Evolutionary conservation across 2,888 invertebrate species (phyloP), one percentile per base, ranked within the genome.

Genomic region (Boloria selene): DNA sequence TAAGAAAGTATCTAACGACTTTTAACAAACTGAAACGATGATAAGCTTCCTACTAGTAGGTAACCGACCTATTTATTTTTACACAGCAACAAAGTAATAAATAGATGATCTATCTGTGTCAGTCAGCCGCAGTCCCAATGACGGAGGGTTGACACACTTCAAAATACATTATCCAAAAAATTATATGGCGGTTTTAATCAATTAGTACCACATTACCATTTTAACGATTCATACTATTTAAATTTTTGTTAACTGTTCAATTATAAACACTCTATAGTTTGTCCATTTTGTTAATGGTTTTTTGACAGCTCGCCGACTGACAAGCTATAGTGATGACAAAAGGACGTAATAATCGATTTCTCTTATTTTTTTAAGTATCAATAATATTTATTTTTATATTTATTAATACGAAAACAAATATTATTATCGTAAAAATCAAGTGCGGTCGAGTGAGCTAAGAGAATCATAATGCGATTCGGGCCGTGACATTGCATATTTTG

Each of bases 31-130:
- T n/a, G n/a, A n/a, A n/a, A 13, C 5, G 22, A 56, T 45, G 22
- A 56, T 45, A 45, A 56, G 45, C n/a, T 56, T 56, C 7, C 31
- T 10, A 2, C 31, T 45, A 13, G 45, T 16, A n/a, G n/a, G n/a
- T n/a, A n/a, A n/a, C n/a, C n/a, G n/a, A n/a, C n/a, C n/a, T n/a
- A 45, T 5, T 3, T 45, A 56, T 26, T 56, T 56, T 56, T 45
- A 38, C 22, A 45, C 13, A 13, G 26, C 45, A 45, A 26, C 7
- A 56, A 56, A 56, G 56, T 56, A 26, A 56, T 56, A 56, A 56
- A 56, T 56, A 56, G 56, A 56, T 56, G 56, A 45, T 56, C 44
- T 56, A 56, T 56, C 55, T 45, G 44, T 56, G 56, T 56, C 56
- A 56, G 56, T 56, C 56, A 56, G 22, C 45, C 56, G 56, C 45